These are phyloP conservation scores for Eubasilissa regina DNA, from an alignment of 1,140 invertebrate genomes.

Conservation along the genomic window DNA sequence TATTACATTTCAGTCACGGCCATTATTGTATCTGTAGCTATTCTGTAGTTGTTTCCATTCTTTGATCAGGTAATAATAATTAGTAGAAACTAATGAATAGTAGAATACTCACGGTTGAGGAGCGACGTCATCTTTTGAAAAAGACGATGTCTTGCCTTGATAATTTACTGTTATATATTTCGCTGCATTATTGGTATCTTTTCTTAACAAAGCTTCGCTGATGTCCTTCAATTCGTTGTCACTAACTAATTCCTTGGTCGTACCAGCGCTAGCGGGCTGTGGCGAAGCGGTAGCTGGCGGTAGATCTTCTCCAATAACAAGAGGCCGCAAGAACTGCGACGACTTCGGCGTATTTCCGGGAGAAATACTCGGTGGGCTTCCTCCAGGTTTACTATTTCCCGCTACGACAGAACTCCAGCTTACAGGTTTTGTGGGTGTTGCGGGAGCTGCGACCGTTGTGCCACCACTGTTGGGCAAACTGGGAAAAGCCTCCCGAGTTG, in stretches of 20 bases:
- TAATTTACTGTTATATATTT: constrained; percentile 79
- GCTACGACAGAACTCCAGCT: constrained; percentile 53
- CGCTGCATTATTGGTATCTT: constrained; percentile 81
- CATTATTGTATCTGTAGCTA: no score
- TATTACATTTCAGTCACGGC: no score
- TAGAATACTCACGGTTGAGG: constrained; percentile 79
- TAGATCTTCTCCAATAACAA: constrained; percentile 61
- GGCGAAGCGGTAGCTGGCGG: constrained; percentile 51
- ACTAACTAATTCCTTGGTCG: constrained; percentile 65
- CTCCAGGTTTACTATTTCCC: constrained; percentile 45
- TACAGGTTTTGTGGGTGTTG: constrained; percentile 27
- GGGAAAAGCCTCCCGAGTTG: constrained; percentile 33
- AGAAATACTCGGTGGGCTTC: constrained; percentile 23
- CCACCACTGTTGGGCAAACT: constrained; percentile 22
- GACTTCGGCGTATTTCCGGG: constrained; percentile 61
- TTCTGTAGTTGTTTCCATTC: no score
- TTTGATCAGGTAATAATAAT: no score
- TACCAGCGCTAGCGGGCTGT: constrained; percentile 56
- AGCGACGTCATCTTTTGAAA: constrained; percentile 79
- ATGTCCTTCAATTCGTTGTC: constrained; percentile 78
- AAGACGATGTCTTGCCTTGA: constrained; percentile 80
- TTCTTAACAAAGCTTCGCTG: constrained; percentile 80
- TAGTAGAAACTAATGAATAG: no score
- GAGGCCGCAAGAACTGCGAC: constrained; percentile 62
- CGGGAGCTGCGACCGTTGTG: constrained; percentile 5